phyloP scores from a whole-genome alignment of 1,140 invertebrate genomes.

The Listronotus oregonensis region DNA sequence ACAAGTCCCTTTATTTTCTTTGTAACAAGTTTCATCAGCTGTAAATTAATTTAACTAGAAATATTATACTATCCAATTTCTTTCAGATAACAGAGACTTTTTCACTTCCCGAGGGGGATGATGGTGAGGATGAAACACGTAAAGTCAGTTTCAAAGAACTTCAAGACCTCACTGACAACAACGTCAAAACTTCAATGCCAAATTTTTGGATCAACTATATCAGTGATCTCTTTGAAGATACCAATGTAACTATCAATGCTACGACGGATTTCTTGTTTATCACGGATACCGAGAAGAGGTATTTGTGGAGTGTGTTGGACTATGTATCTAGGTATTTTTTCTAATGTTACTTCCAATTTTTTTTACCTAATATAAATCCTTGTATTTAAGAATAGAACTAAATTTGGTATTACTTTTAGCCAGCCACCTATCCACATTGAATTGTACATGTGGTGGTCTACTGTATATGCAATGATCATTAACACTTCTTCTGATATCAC shows the following conservation, averaged over 20 bases:
- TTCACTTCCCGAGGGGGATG: slow-evolving; percentile 28
- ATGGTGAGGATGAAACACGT: slow-evolving; percentile 30
- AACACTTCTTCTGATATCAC: slow-evolving; percentile 66
- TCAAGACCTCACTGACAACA: slow-evolving; percentile 36
- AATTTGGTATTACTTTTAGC: slow-evolving; percentile 39
- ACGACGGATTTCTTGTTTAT: slow-evolving; percentile 64
- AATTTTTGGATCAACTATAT: slow-evolving; percentile 69
- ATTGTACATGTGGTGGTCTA: slow-evolving; percentile 70
- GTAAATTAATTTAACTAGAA: too few species aligned
- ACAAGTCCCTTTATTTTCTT: too few species aligned
- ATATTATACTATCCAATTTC: neutral
- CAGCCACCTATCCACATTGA: slow-evolving; percentile 63
- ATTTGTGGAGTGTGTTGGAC: slow-evolving; percentile 63
- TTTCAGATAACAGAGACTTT: slow-evolving; percentile 40
- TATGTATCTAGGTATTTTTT: slow-evolving; percentile 54
- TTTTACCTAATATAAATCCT: too few species aligned
- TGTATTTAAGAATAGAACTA: too few species aligned
- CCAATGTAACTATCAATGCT: slow-evolving; percentile 55
- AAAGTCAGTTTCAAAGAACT: slow-evolving; percentile 29
- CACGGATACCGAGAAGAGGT: slow-evolving; percentile 64
- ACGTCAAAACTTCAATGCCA: slow-evolving; percentile 33
- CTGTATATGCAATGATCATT: slow-evolving; percentile 66
- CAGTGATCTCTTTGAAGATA: slow-evolving; percentile 63
- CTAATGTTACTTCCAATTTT: too few species aligned
- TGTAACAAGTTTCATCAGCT: too few species aligned